Evolutionary conservation across 1,140 invertebrate species (phyloP), one percentile per base, ranked within the genome.

Genomic region (Galendromus occidentalis): DNA sequence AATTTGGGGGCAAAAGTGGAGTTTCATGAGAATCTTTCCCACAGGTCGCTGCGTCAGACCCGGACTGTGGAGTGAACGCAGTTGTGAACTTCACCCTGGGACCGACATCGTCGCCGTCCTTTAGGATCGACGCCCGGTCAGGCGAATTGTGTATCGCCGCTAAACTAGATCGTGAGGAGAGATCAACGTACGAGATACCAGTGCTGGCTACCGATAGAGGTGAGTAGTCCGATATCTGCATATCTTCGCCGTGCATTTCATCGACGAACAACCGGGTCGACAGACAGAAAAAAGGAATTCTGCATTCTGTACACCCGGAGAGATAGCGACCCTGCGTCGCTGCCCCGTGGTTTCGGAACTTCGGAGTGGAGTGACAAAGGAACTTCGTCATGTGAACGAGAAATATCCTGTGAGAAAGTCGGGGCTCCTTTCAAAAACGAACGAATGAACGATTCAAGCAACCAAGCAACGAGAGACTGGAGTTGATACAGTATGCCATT

Each of bases 191-290:
- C 74, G 91, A 97, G 74, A 87, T 98, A 72, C 87, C 91, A 5
- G 85, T 97, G 41, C 82, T 93, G 68, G 94, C 93, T 65, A 92
- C 87, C 33, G 93, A 97, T 76, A 81, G 88, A 83, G 90, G 91
- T 91, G 77, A 80, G 79, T 78, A 70, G 47, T 20, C 66, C 51
- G 18, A 25, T 22, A 9, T 14, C 59, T 30, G 5, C 7, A 5
- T n/a, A n/a, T n/a, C n/a, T n/a, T 25, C 51, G 28, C 4, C 4
- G 33, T 39, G 4, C 33, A 9, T 9, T 39, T 39, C 33, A n/a
- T 39, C 9, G 33, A 9, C 33, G 33, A 39, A 45, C 30, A 18
- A 6, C 33, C 33, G 33, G 33, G 33, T 39, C 33, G 33, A 39
- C 33, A 25, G 28, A 51, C 28, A 51, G 20, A 42, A 65, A 65